A percentile compares a stretch with the other conserved stretches of the same genome.
phyloP scores from a whole-genome alignment of 1,140 invertebrate genomes.

The Sminthurinus signatus region DNA sequence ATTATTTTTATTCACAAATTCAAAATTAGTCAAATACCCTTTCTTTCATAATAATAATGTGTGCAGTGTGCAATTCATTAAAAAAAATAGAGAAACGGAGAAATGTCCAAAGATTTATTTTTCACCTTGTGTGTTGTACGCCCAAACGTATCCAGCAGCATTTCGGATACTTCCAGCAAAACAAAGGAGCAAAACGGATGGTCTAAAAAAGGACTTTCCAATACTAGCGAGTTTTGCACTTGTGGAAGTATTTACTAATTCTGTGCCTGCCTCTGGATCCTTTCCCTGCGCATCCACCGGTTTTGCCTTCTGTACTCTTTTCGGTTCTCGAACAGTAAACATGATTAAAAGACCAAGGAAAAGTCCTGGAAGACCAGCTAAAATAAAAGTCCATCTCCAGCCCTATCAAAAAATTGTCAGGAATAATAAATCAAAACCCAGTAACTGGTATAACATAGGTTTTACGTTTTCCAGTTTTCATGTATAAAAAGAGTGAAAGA shows the following conservation, averaged over 20 bases:
- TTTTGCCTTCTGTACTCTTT: slow-evolving; percentile 23
- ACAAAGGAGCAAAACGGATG: slow-evolving; percentile 34
- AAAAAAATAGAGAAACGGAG: too few relatives aligned
- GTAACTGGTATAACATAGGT: not conserved
- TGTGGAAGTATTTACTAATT: slow-evolving; percentile 14
- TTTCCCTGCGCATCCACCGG: too few relatives aligned
- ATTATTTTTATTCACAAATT: too few relatives aligned
- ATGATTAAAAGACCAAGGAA: slow-evolving; percentile 46
- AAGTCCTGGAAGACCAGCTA: slow-evolving; percentile 48
- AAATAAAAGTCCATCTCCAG: slow-evolving; percentile 49
- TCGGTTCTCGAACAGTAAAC: slow-evolving; percentile 47
- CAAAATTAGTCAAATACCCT: too few relatives aligned
- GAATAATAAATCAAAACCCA: not conserved
- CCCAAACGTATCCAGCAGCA: slow-evolving; percentile 49
- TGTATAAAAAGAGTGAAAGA: not conserved
- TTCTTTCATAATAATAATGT: too few relatives aligned
- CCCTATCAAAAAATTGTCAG: slow-evolving; percentile 43
- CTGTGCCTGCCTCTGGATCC: not conserved
- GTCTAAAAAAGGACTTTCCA: slow-evolving; percentile 19
- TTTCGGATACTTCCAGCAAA: slow-evolving; percentile 38
- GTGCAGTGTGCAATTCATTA: too few relatives aligned
- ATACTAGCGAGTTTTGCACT: slow-evolving; percentile 11
- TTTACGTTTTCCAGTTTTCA: too few relatives aligned
- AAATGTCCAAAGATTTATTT: too few relatives aligned
- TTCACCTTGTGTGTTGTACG: slow-evolving; percentile 50